Evolutionary conservation across 2,113 vertebrate genomes (phyloP).

Genomic region (Sus scrofa): DNA sequence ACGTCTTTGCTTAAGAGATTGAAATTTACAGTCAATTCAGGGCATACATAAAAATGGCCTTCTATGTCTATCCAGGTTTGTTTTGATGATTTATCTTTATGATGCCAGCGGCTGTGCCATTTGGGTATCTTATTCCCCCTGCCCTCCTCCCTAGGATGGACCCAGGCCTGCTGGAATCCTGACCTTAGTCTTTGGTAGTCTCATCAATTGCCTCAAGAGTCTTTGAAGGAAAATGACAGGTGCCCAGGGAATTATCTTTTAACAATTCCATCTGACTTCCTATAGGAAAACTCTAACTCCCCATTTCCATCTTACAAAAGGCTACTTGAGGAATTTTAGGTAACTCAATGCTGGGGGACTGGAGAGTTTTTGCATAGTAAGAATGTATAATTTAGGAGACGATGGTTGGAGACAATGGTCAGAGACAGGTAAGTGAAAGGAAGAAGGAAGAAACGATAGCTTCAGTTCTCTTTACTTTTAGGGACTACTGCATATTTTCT

Average conservation of each 20-base stretch:
- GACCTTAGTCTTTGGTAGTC: neutral
- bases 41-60: neutral
- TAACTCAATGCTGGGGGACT: neutral
- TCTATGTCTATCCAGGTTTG: neutral
- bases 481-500: neutral
- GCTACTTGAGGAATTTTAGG: neutral
- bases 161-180: neutral
- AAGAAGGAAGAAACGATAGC: neutral
- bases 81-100: neutral
- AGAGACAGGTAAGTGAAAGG: neutral
- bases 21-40: neutral
- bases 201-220: neutral
- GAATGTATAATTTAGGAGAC: neutral
- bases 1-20: neutral
- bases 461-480: slow-evolving; percentile 2
- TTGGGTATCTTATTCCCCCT: neutral
- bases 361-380: neutral
- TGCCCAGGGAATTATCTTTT: neutral
- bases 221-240: neutral
- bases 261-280: neutral
- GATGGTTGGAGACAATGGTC: neutral
- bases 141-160: neutral
- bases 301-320: neutral
- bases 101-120: neutral
- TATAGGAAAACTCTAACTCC: neutral